phyloP scores from a whole-genome alignment of 2,888 invertebrate genomes.

The Oscheius onirici region DNA sequence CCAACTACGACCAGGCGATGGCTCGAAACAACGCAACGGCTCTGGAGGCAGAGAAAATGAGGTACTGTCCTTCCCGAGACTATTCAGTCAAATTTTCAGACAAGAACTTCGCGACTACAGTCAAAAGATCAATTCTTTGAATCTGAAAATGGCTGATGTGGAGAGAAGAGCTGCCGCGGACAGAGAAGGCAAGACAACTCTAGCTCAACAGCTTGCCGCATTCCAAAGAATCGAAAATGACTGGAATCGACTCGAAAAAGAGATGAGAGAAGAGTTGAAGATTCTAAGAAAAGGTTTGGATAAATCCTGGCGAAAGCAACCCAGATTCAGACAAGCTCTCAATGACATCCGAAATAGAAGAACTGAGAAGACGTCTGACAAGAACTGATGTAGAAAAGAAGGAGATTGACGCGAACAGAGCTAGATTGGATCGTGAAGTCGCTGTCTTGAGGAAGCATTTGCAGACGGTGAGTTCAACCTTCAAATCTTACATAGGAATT shows the following conservation, averaged over 20 bases:
- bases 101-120: constrained; percentile 33
- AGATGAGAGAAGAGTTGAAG: constrained; percentile 57
- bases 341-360: constrained; percentile 54
- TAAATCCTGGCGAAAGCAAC: not conserved
- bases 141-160: constrained; percentile 35
- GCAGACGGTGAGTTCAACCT: no score
- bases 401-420: constrained; percentile 48
- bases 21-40: constrained; percentile 36
- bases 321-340: constrained; percentile 52
- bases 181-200: constrained; percentile 32
- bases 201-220: constrained; percentile 36
- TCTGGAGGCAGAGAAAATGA: constrained; percentile 33
- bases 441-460: constrained; percentile 55
- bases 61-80: no score
- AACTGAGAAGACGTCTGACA: constrained; percentile 39
- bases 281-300: constrained; percentile 43
- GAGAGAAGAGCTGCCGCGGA: constrained; percentile 42
- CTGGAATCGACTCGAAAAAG: constrained; percentile 51
- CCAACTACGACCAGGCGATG: constrained; percentile 29
- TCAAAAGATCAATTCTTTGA: constrained; percentile 22
- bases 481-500: no score
- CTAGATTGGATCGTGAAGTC: constrained; percentile 54
- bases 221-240: constrained; percentile 49
- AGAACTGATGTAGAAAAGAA: constrained; percentile 51
- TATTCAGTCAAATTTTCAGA: no score